Base-by-base conservation (phyloP, 35 echinoderm and acorn worm genomes). In the Amphiura filiformis region DNA sequence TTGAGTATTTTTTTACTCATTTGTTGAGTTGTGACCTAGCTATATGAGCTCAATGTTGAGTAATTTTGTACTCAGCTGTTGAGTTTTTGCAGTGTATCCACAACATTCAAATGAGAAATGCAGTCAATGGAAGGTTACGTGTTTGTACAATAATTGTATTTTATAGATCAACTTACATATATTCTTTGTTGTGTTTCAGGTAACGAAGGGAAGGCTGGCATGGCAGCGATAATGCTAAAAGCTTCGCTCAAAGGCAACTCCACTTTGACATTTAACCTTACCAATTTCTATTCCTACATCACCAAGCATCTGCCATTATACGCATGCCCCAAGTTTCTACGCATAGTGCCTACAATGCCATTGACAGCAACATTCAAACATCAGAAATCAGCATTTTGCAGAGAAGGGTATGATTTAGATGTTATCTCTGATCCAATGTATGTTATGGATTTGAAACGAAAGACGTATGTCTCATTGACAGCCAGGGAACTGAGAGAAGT, bases 271-370 rank as follows among this genome's bases (percentile, higher is more conserved):
- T 39, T 93, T 37, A 38, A 92, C 57, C 28, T 35, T 30, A 44
- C 32, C 35, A 82, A 75, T 15, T 81, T 96, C 20, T 92, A 89
- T 70, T 37, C 28, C 31, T 87, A 96, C 79, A 32, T 96, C 34
- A 96, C 87, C 13, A 41, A 84, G 13, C 52, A 36, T 13, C 89
- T 96, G 31, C 94, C 94, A 4, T 37, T 38, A 18, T 96, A 96
- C 86, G 94, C 94, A 76, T 96, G 94, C 61, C 94, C 94, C 13
- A 96, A 96, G 79, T 90, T 96, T 37, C 23, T 96, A 0, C 94
- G 94, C 18, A 75, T 88, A 31, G 78, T 84, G 49, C 57, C 89
- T 28, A 47, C 77, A 11, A 92, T 96, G 23, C 81, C 79, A 26
- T 78, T 89, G 36, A 92, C 94, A 7, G 91, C 87, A 18, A 96